Percentiles rank a stretch among this genome's conserved stretches.
These are phyloP conservation scores for Apodemus sylvaticus DNA, from an alignment of 2,113 vertebrate species.

Conservation along the genomic window DNA sequence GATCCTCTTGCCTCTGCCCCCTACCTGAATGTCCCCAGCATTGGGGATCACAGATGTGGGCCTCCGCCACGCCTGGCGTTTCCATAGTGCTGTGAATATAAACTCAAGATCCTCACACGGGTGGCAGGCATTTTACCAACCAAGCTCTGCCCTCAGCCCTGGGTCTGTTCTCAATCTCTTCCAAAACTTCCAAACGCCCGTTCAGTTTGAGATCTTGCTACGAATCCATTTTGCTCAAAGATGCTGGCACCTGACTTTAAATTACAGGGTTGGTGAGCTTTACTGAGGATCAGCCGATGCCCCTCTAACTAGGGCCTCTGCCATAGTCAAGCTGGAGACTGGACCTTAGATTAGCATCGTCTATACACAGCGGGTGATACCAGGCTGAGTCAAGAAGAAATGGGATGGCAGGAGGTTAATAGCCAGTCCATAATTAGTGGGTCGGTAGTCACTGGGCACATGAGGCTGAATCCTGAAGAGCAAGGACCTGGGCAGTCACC, in stretches of 20 bases:
- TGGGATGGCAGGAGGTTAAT: not conserved
- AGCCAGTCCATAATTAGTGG: not conserved
- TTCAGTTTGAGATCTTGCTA: not conserved
- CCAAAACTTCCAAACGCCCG: not conserved
- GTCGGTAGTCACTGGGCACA: not conserved
- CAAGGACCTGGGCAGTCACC: fast-evolving
- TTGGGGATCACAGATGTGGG: not conserved
- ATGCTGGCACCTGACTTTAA: not conserved
- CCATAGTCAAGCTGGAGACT: not conserved
- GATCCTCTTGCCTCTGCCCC: not conserved
- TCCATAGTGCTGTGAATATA: not conserved
- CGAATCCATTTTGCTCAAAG: not conserved
- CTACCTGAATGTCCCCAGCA: too few relatives aligned
- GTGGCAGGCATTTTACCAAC: not conserved
- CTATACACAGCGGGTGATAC: not conserved
- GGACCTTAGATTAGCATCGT: not conserved
- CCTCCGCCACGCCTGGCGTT: not conserved
- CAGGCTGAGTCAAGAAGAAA: not conserved
- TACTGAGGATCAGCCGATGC: too few relatives aligned
- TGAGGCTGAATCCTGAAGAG: not conserved
- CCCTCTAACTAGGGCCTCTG: not conserved
- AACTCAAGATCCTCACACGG: not conserved
- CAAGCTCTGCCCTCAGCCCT: not conserved
- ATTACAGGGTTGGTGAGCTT: not conserved
- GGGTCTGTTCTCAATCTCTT: not conserved